phyloP scores from a whole-genome alignment of 2,113 vertebrate species.

The rat (Rattus norvegicus) region DNA sequence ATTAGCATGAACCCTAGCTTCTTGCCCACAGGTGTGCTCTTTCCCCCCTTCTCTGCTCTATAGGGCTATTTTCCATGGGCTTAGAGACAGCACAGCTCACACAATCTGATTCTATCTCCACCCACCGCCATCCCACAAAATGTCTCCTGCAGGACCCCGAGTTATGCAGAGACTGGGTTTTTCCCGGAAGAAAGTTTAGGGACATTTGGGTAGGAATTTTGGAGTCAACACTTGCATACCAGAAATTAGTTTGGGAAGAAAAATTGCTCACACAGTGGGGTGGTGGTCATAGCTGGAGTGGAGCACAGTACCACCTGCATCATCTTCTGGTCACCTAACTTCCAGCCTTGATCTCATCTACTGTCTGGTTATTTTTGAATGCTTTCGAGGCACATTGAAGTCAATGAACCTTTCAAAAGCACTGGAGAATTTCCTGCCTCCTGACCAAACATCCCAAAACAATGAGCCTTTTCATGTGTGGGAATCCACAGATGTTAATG shows the following conservation, averaged over 20 bases:
- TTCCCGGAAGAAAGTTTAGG: background rate
- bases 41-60: background rate
- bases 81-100: background rate
- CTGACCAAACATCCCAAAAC: background rate
- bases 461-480: background rate
- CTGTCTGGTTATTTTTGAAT: background rate
- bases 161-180: background rate
- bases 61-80: background rate
- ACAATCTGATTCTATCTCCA: background rate
- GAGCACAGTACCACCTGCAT: background rate
- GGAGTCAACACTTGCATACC: background rate
- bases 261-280: background rate
- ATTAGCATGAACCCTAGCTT: background rate
- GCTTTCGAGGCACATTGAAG: background rate
- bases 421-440: constrained; percentile 23
- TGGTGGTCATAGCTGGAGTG: too few relatives aligned
- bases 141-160: background rate
- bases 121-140: background rate
- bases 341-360: constrained; percentile 27
- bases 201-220: background rate
- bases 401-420: constrained; percentile 9
- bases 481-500: constrained; percentile 33
- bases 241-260: background rate
- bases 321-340: background rate
- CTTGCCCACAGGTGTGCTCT: accelerated